Evolutionary conservation across 2,113 vertebrate genomes (phyloP).

Genomic region (Dipodomys ordii): DNA sequence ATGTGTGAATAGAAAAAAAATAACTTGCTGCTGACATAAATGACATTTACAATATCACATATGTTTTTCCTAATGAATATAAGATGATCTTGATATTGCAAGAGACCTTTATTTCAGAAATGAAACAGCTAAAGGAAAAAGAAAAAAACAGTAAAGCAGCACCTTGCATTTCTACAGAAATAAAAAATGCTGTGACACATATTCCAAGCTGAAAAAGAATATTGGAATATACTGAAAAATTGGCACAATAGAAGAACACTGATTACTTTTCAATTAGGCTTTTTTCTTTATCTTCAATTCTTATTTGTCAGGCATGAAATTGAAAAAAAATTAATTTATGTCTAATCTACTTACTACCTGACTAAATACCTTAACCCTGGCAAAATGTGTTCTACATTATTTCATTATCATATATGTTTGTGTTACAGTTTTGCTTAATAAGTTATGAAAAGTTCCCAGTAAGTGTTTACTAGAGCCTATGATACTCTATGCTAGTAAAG

Average conservation of each 20-base stretch:
- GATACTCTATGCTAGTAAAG: neutral
- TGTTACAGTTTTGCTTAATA: neutral
- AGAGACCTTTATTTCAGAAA: conserved; percentile 70
- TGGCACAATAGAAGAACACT: conserved; percentile 19
- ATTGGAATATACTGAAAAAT: conserved; percentile 44
- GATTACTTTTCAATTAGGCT: conserved; percentile 11
- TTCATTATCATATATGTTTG: neutral
- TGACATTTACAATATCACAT: conserved; percentile 80
- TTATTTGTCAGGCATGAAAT: neutral
- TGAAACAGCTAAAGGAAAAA: neutral
- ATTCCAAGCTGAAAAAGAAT: conserved; percentile 35
- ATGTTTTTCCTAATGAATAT: conserved; percentile 77
- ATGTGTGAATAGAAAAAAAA: conserved; percentile 75
- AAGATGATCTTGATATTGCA: conserved; percentile 70
- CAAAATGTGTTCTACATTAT: neutral
- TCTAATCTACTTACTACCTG: conserved; percentile 15
- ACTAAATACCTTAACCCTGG: neutral
- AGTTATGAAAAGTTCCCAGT: neutral
- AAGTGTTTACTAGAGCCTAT: neutral
- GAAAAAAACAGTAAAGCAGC: conserved; percentile 19
- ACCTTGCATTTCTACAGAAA: conserved; percentile 40
- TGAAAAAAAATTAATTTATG: neutral
- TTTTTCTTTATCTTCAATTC: conserved; percentile 11
- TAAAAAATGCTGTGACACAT: neutral
- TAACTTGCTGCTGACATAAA: conserved; percentile 75